Percentiles rank a stretch among this genome's conserved stretches.
These are phyloP conservation scores for Sceloporus undulatus DNA, from an alignment of 2,113 vertebrate genomes.

Conservation along the genomic window DNA sequence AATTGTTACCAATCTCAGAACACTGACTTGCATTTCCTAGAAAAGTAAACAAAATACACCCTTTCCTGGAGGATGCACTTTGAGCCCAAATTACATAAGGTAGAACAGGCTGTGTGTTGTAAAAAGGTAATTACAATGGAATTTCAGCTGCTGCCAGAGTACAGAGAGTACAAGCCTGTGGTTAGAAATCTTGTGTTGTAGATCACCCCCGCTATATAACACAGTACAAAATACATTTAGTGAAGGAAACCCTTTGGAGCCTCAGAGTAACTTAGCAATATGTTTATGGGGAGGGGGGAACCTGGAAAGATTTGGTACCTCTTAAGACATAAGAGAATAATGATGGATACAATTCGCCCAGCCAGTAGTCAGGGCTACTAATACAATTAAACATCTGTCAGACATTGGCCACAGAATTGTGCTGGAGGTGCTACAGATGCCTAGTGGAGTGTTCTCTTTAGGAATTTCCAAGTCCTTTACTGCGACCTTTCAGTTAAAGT, in stretches of 20 bases:
- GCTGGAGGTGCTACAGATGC: too few relatives aligned
- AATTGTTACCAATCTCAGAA: slow-evolving; percentile 44
- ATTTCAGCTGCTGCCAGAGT: slow-evolving; percentile 55
- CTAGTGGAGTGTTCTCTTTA: too few relatives aligned
- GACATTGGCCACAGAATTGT: too few relatives aligned
- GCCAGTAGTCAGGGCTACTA: not conserved
- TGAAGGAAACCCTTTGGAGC: not conserved
- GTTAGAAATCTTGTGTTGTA: slow-evolving; percentile 42
- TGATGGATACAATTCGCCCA: not conserved
- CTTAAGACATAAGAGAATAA: not conserved
- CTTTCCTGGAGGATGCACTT: slow-evolving; percentile 55
- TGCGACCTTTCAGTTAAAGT: too few relatives aligned
- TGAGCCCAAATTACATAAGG: slow-evolving; percentile 23
- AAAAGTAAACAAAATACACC: slow-evolving; percentile 61
- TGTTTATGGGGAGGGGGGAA: not conserved
- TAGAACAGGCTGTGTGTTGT: slow-evolving; percentile 41
- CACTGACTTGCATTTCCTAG: slow-evolving; percentile 63
- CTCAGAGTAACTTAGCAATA: not conserved
- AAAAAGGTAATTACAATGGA: slow-evolving; percentile 64
- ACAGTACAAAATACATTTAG: slow-evolving; percentile 7
- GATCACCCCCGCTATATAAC: not conserved
- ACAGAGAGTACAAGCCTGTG: slow-evolving; percentile 42
- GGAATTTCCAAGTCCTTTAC: too few relatives aligned
- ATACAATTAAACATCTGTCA: too few relatives aligned
- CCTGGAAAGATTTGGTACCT: not conserved